These are phyloP conservation scores for Thymelicus acteon DNA, from an alignment of 2,888 invertebrate genomes.

Conservation along the genomic window DNA sequence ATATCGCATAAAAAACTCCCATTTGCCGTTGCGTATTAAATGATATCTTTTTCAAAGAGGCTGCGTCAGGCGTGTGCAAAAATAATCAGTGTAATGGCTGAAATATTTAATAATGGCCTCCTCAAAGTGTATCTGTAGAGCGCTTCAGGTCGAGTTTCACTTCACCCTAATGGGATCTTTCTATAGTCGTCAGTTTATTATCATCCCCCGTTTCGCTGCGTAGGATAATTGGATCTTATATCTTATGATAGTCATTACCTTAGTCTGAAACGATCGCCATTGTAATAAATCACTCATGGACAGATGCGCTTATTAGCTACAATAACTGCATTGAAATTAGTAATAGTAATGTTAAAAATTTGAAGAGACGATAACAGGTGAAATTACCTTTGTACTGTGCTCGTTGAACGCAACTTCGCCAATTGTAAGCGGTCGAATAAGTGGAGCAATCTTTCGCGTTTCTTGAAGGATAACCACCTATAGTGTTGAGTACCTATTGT, in stretches of 20 bases:
- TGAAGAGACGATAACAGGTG: no score
- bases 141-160: conserved; percentile 12
- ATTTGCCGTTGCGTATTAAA: not conserved
- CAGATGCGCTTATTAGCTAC: not conserved
- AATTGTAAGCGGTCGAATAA: no score
- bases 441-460: no score
- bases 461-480: no score
- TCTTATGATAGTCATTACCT: conserved; percentile 7
- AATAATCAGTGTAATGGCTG: conserved; percentile 24
- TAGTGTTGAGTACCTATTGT: no score
- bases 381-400: no score
- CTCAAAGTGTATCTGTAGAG: conserved; percentile 15
- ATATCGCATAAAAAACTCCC: not conserved
- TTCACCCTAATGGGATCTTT: conserved; percentile 20
- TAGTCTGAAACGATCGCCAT: not conserved
- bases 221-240: conserved; percentile 17
- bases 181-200: conserved; percentile 8
- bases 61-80: conserved; percentile 8
- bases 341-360: no score
- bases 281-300: not conserved
- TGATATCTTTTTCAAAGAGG: not conserved
- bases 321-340: no score
- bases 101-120: conserved; percentile 28
- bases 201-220: conserved; percentile 18
- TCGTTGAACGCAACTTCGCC: no score